Conservation (phyloP, 2,888 invertebrate genomes). For the Diaphora mendica region DNA sequence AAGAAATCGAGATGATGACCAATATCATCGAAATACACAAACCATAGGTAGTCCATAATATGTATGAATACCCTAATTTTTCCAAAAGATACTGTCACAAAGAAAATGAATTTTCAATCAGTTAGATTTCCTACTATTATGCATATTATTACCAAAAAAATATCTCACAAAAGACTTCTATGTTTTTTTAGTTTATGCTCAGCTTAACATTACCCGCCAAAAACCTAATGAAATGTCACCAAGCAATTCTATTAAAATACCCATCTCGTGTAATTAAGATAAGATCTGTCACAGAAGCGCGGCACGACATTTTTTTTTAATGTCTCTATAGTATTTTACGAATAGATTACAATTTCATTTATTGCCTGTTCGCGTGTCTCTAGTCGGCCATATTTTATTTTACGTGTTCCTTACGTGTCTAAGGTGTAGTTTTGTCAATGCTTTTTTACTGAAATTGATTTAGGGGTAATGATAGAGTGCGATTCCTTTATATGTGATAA, state of each 20-base stretch:
- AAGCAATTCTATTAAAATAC: conserved; percentile 49
- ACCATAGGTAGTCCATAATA: no score
- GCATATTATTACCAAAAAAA: no score
- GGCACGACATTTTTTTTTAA: conserved; percentile 44
- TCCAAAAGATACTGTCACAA: no score
- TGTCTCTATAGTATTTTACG: conserved; percentile 56
- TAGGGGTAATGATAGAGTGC: conserved; percentile 26
- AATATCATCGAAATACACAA: no score
- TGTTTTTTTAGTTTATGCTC: background rate
- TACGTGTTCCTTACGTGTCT: conserved; percentile 48
- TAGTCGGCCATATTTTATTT: conserved; percentile 53
- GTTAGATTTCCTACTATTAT: background rate
- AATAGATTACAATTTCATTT: conserved; percentile 70
- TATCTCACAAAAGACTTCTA: background rate
- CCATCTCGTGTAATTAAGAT: conserved; percentile 62
- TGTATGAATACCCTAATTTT: background rate
- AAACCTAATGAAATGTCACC: conserved; percentile 32
- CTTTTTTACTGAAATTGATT: conserved; percentile 40
- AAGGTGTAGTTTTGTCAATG: conserved; percentile 34
- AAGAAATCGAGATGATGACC: background rate
- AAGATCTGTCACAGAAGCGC: conserved; percentile 49
- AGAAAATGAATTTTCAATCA: background rate
- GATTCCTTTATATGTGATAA: conserved; percentile 29
- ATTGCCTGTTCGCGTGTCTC: conserved; percentile 72
- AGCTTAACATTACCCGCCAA: conserved; percentile 24